Evolutionary conservation across 2,797 vertebrate genomes (phyloP).

Genomic region (Champsocephalus esox): DNA sequence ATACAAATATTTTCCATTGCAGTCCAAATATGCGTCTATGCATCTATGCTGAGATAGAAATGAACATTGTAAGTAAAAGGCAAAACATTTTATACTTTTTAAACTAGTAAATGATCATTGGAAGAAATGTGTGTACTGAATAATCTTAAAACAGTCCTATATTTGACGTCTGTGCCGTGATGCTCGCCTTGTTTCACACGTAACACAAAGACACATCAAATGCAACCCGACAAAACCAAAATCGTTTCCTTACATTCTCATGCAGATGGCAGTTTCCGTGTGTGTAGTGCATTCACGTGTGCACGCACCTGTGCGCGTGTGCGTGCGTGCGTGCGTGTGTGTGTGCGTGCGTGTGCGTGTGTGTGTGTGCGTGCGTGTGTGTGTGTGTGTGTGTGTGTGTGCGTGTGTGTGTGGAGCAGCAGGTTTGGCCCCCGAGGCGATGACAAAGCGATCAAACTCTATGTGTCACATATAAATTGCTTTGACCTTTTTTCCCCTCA

Average conservation of each 20-base stretch:
- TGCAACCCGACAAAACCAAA: constrained; percentile 44
- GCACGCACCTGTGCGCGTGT: not conserved
- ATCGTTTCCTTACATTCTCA: constrained; percentile 50
- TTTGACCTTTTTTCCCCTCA: constrained; percentile 87
- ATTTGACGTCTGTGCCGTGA: constrained; percentile 43
- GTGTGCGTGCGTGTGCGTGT: not conserved
- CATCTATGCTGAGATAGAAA: not conserved
- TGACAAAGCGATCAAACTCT: constrained; percentile 88
- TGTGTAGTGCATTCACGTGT: too few species aligned
- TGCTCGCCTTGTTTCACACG: constrained; percentile 31
- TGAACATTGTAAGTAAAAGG: not conserved
- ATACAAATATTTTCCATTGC: not conserved
- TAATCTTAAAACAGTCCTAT: constrained; percentile 35
- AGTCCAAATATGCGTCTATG: not conserved
- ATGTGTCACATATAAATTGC: constrained; percentile 90
- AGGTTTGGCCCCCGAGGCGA: constrained; percentile 83
- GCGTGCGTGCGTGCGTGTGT: constrained; percentile 2
- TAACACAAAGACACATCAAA: constrained; percentile 59
- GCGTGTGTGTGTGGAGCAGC: constrained; percentile 30
- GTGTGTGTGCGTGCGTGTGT: too few species aligned
- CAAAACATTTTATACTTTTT: not conserved
- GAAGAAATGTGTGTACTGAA: not conserved
- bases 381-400: too few species aligned
- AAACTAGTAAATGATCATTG: not conserved
- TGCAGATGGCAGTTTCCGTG: constrained; percentile 58